Conservation (phyloP, 2,113 vertebrate genomes). For the Syngnathus scovelli region DNA sequence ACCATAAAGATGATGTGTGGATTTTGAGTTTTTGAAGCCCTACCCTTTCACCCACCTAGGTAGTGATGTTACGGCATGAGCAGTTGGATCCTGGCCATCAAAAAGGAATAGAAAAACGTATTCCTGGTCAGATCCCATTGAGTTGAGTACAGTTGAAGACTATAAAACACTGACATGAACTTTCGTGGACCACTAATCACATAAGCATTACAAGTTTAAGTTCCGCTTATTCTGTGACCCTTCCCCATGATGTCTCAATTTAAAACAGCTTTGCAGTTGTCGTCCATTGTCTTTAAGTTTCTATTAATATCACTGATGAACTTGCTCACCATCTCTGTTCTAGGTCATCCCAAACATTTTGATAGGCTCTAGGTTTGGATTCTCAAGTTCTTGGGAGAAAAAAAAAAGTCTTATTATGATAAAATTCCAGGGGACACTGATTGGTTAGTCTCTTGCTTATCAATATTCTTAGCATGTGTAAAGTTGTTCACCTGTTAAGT, state of each 20-base stretch:
- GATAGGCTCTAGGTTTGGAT: not conserved
- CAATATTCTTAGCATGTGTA: not conserved
- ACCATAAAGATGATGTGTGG: conserved; percentile 63
- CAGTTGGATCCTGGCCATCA: conserved; percentile 1
- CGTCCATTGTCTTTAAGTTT: not conserved
- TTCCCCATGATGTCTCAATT: not conserved
- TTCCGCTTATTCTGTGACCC: not conserved
- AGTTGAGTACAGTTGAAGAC: not conserved
- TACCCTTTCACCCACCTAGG: conserved; percentile 45
- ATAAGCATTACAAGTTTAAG: not conserved
- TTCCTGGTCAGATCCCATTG: not conserved
- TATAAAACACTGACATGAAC: not conserved
- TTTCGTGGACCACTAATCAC: not conserved
- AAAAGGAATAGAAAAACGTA: not conserved
- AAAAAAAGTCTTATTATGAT: too few relatives aligned
- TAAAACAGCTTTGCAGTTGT: not conserved
- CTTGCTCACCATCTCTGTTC: not conserved
- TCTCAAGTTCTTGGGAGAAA: not conserved
- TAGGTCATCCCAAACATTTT: not conserved
- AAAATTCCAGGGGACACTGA: not conserved
- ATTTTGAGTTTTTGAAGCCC: conserved; percentile 44
- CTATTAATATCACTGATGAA: not conserved
- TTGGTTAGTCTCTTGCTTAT: not conserved
- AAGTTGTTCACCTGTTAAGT: not conserved
- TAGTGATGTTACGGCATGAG: conserved; percentile 42